Evolutionary conservation across 2,113 vertebrate species (phyloP).

Genomic region (Corynorhinus townsendii): DNA sequence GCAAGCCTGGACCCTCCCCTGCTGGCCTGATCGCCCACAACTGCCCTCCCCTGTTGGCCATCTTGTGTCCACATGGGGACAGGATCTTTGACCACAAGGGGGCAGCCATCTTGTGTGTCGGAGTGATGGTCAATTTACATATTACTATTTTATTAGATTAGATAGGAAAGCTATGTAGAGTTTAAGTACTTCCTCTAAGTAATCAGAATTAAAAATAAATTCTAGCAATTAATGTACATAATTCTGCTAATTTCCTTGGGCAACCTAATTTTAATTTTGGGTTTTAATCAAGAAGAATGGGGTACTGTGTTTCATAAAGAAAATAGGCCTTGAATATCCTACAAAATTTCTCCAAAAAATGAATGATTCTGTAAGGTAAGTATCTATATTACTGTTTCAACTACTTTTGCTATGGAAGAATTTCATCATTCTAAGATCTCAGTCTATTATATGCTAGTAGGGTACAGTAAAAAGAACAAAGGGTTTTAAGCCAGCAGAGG

Average conservation of each 20-base stretch:
- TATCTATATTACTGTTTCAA: not conserved
- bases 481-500: not conserved
- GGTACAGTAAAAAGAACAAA: not conserved
- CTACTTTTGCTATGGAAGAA: not conserved
- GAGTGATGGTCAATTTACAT: too few species aligned
- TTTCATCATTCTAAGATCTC: not conserved
- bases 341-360: not conserved
- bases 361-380: not conserved
- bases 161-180: not conserved
- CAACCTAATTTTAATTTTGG: not conserved
- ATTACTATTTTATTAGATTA: too few species aligned
- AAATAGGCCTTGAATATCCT: not conserved
- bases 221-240: not conserved
- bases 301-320: not conserved
- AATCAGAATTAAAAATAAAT: conserved; percentile 10
- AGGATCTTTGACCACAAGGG: too few species aligned
- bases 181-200: not conserved
- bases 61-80: too few species aligned
- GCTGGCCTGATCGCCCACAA: too few species aligned
- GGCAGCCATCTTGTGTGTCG: too few species aligned
- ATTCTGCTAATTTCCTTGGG: not conserved
- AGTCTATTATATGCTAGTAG: not conserved
- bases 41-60: too few species aligned
- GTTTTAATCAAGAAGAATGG: not conserved
- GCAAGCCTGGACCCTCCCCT: too few species aligned